These are phyloP conservation scores for Cotesia glomerata DNA, from an alignment of 1,140 invertebrate species.

Conservation along the genomic window DNA sequence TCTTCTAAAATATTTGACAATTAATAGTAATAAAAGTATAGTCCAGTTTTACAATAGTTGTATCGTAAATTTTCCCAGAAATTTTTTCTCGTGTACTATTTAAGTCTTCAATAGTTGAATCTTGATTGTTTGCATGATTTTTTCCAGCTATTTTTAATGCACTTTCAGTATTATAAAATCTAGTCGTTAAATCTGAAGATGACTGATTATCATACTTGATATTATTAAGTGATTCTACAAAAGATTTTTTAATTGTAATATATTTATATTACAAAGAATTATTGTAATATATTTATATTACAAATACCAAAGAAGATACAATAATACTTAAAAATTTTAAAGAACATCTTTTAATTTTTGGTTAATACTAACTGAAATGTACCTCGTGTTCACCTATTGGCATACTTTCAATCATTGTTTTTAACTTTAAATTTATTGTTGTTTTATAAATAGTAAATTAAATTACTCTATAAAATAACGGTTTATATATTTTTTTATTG, in stretches of 20 bases:
- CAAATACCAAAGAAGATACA: neutral
- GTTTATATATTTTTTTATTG: constrained; percentile 7
- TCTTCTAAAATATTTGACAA: no score
- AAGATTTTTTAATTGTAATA: neutral
- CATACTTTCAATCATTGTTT: neutral
- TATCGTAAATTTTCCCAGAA: no score
- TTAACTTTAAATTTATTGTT: neutral
- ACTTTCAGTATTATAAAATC: neutral
- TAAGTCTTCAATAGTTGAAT: neutral
- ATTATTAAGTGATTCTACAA: neutral
- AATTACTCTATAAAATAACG: constrained; percentile 4
- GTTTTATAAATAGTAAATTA: neutral
- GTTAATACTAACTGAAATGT: no score
- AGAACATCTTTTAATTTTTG: no score
- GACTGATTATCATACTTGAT: neutral
- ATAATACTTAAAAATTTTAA: neutral
- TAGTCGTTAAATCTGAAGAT: neutral
- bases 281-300: no score
- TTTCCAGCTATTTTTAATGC: neutral
- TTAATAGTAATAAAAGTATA: no score
- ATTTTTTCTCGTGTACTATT: no score
- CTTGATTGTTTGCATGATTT: neutral
- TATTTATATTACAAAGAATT: no score
- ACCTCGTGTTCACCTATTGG: neutral
- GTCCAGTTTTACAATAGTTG: no score